Percentiles rank a stretch among this genome's conserved stretches.
These are phyloP conservation scores for Globodera rostochiensis DNA, from an alignment of 1,140 invertebrate genomes.

Conservation along the genomic window DNA sequence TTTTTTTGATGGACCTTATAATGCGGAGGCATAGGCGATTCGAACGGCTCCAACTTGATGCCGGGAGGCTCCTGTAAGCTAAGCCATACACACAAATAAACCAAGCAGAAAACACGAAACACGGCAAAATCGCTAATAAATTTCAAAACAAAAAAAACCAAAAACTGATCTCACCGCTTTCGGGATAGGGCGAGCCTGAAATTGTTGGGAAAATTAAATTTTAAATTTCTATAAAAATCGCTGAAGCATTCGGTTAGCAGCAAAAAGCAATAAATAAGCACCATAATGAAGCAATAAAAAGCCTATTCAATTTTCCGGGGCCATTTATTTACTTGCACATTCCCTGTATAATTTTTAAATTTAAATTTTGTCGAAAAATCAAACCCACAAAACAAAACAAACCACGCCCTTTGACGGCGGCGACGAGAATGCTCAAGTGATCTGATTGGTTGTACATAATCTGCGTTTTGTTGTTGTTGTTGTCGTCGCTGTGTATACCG, in stretches of 20 bases:
- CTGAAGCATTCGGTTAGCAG: too few species aligned
- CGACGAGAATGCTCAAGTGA: too few species aligned
- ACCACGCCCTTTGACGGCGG: too few species aligned
- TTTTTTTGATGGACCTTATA: background rate
- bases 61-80: background rate
- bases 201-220: background rate
- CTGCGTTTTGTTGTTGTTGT: background rate
- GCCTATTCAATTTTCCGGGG: too few species aligned
- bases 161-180: slow-evolving; percentile 8
- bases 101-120: background rate
- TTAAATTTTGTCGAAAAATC: too few species aligned
- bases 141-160: background rate
- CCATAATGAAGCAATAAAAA: background rate
- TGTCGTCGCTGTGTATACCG: background rate
- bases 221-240: background rate
- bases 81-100: slow-evolving; percentile 23
- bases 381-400: too few species aligned
- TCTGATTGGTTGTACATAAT: background rate
- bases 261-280: too few species aligned
- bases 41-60: background rate
- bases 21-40: background rate
- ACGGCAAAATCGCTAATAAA: background rate
- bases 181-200: slow-evolving; percentile 23
- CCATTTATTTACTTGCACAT: too few species aligned
- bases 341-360: too few species aligned